Percentiles rank a stretch among this genome's conserved stretches.
phyloP scores from a whole-genome alignment of 2,113 vertebrate genomes.

The Corapipo altera region DNA sequence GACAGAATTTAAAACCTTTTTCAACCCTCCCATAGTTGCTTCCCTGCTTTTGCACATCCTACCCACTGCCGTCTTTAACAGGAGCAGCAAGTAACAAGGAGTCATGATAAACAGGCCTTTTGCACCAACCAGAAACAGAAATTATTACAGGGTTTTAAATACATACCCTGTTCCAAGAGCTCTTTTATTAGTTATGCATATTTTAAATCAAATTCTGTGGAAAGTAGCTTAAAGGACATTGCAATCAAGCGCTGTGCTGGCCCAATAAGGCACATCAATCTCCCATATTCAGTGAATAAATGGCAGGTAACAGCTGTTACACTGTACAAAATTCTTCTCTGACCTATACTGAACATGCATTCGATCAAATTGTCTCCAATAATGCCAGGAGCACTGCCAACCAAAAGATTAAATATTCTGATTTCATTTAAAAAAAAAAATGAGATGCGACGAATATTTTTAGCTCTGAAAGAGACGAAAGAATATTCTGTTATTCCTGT shows the following conservation, averaged over 20 bases:
- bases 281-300: neutral
- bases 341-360: neutral
- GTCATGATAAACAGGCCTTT: neutral
- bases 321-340: neutral
- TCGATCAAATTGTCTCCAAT: neutral
- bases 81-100: neutral
- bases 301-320: neutral
- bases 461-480: neutral
- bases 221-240: neutral
- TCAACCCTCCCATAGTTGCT: neutral
- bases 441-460: neutral
- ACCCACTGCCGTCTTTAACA: neutral
- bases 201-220: neutral
- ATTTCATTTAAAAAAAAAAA: neutral
- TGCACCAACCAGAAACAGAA: neutral
- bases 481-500: neutral
- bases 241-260: neutral
- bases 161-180: neutral
- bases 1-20: neutral
- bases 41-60: neutral
- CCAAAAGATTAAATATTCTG: neutral
- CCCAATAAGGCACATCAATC: neutral
- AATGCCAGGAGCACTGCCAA: neutral
- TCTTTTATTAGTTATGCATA: conserved; percentile 23
- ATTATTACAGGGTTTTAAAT: neutral